Evolutionary conservation across 2,797 vertebrate species (phyloP), one percentile per base, ranked within the genome.

Genomic region (Scomberomorus guttatus): DNA sequence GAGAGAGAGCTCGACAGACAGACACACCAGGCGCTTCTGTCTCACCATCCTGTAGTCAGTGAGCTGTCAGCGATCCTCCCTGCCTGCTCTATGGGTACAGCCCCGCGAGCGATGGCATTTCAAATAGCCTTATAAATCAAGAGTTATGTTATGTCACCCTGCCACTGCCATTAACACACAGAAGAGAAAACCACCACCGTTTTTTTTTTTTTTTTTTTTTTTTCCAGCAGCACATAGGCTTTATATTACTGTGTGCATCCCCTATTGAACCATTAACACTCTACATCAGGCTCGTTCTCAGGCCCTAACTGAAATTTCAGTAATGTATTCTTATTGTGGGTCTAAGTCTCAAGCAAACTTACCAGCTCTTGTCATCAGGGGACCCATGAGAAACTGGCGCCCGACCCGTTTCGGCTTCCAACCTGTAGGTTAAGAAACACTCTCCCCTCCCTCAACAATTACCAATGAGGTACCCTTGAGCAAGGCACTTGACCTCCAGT

Each of bases 41-140:
- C 91, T 85, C 89, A 91, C 87, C 89, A 75, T 92, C 82, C 85
- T 78, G 68, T 84, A 91, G 91, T 92, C 91, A 94, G 91, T 89
- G 88, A 93, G 92, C 89, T 93, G 92, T 93, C 90, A 93, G 89
- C 78, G 81, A 92, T 91, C 88, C 90, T 89, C 91, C 86, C 85
- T 50, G 81, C 84, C 88, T 83, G 83, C 87, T 91, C 86, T 89
- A 86, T 90, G 89, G 87, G 82, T 82, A 86, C 82, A 81, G 90
- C 84, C 90, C 93, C 89, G 69, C 87, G 10, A 94, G 93, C 92
- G 52, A 92, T 93, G 89, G 90, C 88, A 90, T 95, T 94, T 94
- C 91, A 93, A 94, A 92, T 93, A 94, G 93, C 90, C 87, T 88
- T 93, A 95, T 95, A 94, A 95, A 96, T 95, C 94, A 95, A 90